These are phyloP conservation scores for Pantherophis alleghaniensis DNA, from an alignment of 2,797 vertebrate genomes.

Conservation along the genomic window DNA sequence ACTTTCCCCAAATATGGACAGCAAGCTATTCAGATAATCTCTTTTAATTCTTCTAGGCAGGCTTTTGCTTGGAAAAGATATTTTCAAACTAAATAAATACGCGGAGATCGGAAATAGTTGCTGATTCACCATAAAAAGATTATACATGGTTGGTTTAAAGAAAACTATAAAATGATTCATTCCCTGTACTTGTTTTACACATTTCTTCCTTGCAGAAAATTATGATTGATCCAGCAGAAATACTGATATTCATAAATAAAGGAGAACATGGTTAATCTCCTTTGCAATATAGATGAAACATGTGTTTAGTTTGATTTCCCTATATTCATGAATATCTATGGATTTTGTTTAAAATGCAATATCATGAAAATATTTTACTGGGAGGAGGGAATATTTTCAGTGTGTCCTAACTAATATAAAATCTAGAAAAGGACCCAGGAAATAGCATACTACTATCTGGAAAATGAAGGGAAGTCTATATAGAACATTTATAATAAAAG, in stretches of 20 bases:
- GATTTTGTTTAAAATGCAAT: not conserved
- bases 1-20: conserved; percentile 26
- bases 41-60: not conserved
- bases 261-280: not conserved
- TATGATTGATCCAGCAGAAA: not conserved
- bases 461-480: not conserved
- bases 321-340: not conserved
- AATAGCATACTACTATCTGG: not conserved
- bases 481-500: not conserved
- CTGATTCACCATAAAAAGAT: conserved; percentile 8
- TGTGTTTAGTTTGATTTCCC: not conserved
- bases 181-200: not conserved
- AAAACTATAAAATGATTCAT: conserved; percentile 11
- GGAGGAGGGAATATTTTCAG: not conserved
- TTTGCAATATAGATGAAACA: not conserved
- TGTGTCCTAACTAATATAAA: not conserved
- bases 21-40: not conserved
- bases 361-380: not conserved
- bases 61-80: not conserved
- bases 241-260: not conserved
- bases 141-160: conserved; percentile 10
- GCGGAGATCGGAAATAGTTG: not conserved
- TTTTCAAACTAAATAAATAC: not conserved
- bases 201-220: not conserved
- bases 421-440: not conserved